Conservation (phyloP, 2,113 vertebrate genomes). For the Aythya baeri region DNA sequence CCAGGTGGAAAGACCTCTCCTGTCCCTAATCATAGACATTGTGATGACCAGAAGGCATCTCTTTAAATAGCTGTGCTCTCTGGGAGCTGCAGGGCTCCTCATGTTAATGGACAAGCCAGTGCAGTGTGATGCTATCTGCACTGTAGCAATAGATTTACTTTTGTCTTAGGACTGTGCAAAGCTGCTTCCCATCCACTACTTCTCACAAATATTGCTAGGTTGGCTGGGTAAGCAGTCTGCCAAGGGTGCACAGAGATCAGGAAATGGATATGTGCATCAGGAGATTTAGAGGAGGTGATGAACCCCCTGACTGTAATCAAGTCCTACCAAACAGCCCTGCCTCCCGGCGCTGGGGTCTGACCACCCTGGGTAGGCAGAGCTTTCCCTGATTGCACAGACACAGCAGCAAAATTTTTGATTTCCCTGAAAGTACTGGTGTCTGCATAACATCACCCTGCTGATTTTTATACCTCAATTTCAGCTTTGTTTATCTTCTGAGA, state of each 20-base stretch:
- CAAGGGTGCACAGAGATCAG: background rate
- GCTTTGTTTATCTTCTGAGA: constrained; percentile 35
- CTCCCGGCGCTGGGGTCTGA: fast-evolving
- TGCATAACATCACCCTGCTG: background rate
- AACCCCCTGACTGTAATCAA: background rate
- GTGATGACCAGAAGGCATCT: background rate
- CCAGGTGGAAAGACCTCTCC: background rate
- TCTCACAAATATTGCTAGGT: background rate
- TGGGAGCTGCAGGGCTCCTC: background rate
- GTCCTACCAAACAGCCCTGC: background rate
- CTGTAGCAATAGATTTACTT: background rate
- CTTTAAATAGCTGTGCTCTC: background rate
- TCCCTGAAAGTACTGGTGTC: background rate
- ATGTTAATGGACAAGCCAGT: background rate
- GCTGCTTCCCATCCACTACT: background rate
- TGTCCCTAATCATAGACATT: background rate
- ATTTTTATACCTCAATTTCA: constrained; percentile 14
- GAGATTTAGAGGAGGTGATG: background rate
- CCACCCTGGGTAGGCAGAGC: background rate
- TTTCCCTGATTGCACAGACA: background rate
- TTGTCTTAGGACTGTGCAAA: background rate
- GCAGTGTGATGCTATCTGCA: background rate
- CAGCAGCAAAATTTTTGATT: background rate
- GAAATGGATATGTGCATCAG: background rate
- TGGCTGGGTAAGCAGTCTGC: background rate